Evolutionary conservation across 2,113 vertebrate genomes (phyloP).

Genomic region (Mesoclemmys tuberculata): DNA sequence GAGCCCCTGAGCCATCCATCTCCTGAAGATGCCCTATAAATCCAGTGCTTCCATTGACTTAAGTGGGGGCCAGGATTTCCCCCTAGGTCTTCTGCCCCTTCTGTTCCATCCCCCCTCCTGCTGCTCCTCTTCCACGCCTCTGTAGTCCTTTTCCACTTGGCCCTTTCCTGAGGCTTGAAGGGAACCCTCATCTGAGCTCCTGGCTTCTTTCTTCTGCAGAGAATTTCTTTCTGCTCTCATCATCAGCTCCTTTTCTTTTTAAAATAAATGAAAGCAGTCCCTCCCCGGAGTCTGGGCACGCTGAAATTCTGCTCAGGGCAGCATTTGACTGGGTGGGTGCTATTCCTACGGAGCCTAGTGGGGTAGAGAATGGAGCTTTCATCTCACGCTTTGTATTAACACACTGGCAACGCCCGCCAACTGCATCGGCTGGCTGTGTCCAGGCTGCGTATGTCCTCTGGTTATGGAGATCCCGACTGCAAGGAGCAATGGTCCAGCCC

Average conservation of each 20-base stretch:
- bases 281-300: neutral
- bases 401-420: neutral
- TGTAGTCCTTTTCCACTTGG: neutral
- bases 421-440: neutral
- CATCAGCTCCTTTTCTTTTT: neutral
- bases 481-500: neutral
- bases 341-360: neutral
- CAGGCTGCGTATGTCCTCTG: neutral
- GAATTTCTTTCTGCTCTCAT: neutral
- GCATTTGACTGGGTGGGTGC: neutral
- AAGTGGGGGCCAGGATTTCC: neutral
- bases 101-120: neutral
- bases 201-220: neutral
- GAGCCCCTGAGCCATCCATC: neutral
- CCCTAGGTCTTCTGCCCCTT: neutral
- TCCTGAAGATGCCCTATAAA: neutral
- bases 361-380: neutral
- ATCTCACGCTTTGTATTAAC: neutral
- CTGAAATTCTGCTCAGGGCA: neutral
- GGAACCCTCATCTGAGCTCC: neutral
- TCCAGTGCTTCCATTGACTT: neutral
- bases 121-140: neutral
- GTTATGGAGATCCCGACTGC: neutral
- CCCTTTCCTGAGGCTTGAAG: neutral
- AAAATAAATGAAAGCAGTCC: neutral